Conservation (phyloP, 2,888 invertebrate species). For the Hedychridium roseum region DNA sequence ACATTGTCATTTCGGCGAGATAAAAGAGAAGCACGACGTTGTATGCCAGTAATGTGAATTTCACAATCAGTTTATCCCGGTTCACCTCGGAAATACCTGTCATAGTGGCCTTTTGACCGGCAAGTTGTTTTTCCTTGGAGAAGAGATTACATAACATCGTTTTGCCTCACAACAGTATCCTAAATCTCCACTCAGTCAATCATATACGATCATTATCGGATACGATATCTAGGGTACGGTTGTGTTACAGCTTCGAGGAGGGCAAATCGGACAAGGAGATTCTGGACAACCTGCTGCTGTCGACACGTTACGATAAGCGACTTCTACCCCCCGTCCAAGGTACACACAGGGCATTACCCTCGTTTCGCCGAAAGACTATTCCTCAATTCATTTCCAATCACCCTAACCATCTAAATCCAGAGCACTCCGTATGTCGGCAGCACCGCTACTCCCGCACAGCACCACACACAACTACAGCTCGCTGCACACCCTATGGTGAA, state of each 20-base stretch:
- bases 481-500: constrained; percentile 60
- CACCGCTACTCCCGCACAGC: constrained; percentile 59
- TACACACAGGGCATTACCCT: constrained; percentile 66
- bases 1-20: not conserved
- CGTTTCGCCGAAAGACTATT: constrained; percentile 60
- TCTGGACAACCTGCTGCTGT: constrained; percentile 87
- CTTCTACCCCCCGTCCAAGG: constrained; percentile 90
- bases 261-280: constrained; percentile 93
- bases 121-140: no score
- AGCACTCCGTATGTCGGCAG: constrained; percentile 61
- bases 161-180: no score
- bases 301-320: constrained; percentile 91
- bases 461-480: constrained; percentile 63
- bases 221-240: constrained; percentile 39
- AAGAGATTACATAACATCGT: no score
- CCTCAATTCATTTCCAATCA: constrained; percentile 58
- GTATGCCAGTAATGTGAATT: no score
- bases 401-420: constrained; percentile 57
- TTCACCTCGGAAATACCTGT: no score
- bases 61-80: no score
- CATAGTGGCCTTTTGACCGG: no score
- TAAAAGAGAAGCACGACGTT: not conserved
- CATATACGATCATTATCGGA: no score
- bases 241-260: constrained; percentile 81
- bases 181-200: no score